phyloP scores from a whole-genome alignment of 2,797 vertebrate species.

The Aratinga solstitialis region DNA sequence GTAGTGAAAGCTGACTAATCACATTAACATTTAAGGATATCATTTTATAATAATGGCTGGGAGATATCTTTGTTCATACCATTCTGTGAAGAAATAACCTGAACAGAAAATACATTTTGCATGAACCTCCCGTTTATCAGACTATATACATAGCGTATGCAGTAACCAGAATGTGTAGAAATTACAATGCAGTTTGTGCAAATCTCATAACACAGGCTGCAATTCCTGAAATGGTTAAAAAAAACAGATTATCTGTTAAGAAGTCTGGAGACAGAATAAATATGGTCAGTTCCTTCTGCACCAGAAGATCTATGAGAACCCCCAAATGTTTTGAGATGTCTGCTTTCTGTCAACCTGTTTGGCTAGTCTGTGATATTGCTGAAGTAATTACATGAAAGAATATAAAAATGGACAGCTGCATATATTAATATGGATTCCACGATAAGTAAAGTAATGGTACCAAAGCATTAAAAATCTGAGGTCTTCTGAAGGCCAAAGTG shows the following conservation, averaged over 20 bases:
- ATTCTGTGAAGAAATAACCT: background rate
- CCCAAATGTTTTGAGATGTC: background rate
- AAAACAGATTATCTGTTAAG: background rate
- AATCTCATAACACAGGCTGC: background rate
- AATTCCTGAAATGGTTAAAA: background rate
- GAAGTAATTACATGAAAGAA: background rate
- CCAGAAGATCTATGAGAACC: background rate
- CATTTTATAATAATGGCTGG: background rate
- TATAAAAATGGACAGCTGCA: background rate
- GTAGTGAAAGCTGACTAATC: background rate
- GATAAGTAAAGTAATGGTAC: background rate
- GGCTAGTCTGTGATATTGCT: background rate
- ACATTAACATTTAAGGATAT: background rate
- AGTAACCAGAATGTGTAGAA: background rate
- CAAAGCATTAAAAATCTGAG: background rate
- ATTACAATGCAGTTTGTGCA: background rate
- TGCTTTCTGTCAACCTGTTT: background rate
- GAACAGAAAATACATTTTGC: background rate
- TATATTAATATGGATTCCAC: background rate
- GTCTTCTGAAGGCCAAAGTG: background rate
- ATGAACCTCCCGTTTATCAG: background rate
- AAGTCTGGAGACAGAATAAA: background rate
- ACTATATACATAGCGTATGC: background rate
- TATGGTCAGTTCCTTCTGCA: background rate
- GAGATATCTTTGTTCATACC: background rate